phyloP scores from a whole-genome alignment of 1,140 invertebrate species.

The Colletes gigas region DNA sequence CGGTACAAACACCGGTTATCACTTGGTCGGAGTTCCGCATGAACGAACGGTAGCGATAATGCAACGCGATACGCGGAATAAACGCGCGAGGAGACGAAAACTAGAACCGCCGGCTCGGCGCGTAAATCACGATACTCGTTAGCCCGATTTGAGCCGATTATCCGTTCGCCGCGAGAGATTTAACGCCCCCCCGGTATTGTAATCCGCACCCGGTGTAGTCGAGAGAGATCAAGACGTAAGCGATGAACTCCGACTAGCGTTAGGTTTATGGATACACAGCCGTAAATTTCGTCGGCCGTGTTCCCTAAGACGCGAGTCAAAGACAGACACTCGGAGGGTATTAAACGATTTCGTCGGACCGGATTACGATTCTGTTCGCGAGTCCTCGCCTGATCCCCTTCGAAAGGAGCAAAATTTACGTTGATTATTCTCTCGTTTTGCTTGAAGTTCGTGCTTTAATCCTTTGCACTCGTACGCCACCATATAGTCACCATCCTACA shows the following conservation, averaged over 20 bases:
- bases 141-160: conserved; percentile 67
- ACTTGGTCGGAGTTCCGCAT: background rate
- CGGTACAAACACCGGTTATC: conserved; percentile 20
- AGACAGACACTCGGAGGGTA: background rate
- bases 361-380: too few relatives aligned
- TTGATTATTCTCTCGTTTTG: too few relatives aligned
- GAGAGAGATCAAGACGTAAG: conserved; percentile 22
- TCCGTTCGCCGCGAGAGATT: conserved; percentile 60
- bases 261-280: background rate
- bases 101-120: conserved; percentile 49
- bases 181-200: conserved; percentile 56
- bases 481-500: too few relatives aligned
- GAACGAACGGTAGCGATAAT: conserved; percentile 41
- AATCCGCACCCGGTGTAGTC: conserved; percentile 58
- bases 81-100: conserved; percentile 52
- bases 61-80: conserved; percentile 24
- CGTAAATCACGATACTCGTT: conserved; percentile 73
- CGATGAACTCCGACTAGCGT: background rate
- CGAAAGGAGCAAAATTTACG: too few relatives aligned
- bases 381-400: too few relatives aligned
- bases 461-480: too few relatives aligned
- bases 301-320: background rate
- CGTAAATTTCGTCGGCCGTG: too few relatives aligned
- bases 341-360: background rate
- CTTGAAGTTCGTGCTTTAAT: too few relatives aligned